A percentile compares a stretch with the other conserved stretches of the same genome.
Evolutionary conservation across 2,888 invertebrate genomes (phyloP).

Genomic region (Serripes groenlandicus): DNA sequence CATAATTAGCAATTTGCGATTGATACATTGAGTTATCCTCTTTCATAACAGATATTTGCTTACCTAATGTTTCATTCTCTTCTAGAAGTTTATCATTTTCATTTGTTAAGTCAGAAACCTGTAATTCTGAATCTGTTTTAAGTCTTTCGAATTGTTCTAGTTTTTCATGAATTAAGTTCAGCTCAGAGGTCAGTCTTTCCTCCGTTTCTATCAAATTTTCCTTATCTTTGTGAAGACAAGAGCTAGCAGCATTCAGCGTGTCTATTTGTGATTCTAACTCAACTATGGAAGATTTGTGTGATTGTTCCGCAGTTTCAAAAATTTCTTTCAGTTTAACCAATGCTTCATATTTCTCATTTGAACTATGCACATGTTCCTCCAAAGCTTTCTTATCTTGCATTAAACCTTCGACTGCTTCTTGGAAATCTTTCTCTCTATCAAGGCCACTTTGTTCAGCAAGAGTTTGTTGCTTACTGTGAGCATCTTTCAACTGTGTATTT

Average conservation of each 20-base stretch:
- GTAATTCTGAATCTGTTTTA: background rate
- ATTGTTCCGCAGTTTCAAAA: background rate
- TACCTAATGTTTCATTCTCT: constrained; percentile 44
- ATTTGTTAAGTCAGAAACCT: constrained; percentile 5
- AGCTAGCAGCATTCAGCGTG: background rate
- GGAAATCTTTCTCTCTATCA: constrained; percentile 20
- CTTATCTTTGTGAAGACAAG: background rate
- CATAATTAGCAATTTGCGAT: constrained; percentile 63
- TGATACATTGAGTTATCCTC: constrained; percentile 59
- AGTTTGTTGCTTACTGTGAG: background rate
- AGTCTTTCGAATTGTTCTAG: background rate
- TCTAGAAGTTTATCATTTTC: constrained; percentile 28
- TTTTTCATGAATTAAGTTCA: background rate
- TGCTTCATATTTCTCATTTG: constrained; percentile 34
- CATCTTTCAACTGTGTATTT: constrained; percentile 51
- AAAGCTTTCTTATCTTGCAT: constrained; percentile 14
- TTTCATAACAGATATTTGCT: constrained; percentile 50
- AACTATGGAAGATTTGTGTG: background rate
- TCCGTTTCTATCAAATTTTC: background rate
- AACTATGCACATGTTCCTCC: constrained; percentile 26
- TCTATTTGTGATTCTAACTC: background rate
- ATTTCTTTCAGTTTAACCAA: constrained; percentile 19
- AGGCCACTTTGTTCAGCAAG: background rate
- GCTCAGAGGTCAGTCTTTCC: background rate
- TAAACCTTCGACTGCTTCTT: constrained; percentile 26